Evolutionary conservation across 2,888 invertebrate species (phyloP).

Genomic region (Prionchulus punctatus): DNA sequence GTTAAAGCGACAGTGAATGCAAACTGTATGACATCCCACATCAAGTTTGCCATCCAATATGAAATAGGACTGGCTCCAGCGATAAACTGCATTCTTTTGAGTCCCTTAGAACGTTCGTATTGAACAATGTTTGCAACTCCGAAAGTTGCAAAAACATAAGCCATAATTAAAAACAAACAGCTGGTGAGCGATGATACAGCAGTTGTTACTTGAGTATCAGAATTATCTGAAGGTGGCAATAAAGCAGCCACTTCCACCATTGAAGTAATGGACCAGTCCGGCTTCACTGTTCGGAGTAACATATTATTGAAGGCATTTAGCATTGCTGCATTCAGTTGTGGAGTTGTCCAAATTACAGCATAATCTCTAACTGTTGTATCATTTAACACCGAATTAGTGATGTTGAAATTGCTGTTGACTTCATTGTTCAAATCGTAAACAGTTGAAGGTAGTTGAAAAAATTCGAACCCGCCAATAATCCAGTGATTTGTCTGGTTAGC

Average conservation of each 20-base stretch:
- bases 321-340: background rate
- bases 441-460: too few relatives aligned
- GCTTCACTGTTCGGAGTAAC: background rate
- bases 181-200: background rate
- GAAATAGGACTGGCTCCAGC: background rate
- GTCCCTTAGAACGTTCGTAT: background rate
- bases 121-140: background rate
- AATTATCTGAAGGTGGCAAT: background rate
- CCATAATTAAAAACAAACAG: background rate
- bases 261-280: background rate
- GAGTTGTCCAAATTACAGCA: background rate
- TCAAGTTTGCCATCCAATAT: background rate
- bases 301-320: background rate
- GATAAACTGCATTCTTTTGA: background rate
- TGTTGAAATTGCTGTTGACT: too few relatives aligned
- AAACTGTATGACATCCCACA: background rate
- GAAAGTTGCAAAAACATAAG: background rate
- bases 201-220: background rate
- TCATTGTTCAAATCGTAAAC: too few relatives aligned
- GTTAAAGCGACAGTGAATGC: background rate
- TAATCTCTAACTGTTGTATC: too few relatives aligned
- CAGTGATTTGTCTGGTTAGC: background rate
- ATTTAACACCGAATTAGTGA: too few relatives aligned
- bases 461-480: background rate
- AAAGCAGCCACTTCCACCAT: background rate